phyloP scores from a whole-genome alignment of 30 jellyfish, hydroid and myxozoan genomes.

The Rhopilema esculentum region DNA sequence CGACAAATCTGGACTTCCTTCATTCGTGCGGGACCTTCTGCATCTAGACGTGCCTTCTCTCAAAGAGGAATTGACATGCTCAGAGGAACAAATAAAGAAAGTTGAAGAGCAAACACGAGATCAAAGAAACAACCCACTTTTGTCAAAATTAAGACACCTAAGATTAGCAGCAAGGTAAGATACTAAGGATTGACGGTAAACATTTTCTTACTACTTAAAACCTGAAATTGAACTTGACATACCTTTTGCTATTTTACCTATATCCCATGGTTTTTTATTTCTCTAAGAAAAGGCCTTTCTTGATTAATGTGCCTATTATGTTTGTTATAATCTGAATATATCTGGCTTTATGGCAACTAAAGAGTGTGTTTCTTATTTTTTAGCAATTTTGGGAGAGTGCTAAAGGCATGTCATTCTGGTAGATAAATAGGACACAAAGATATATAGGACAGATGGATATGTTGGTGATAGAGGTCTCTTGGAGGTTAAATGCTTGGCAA shows the following conservation, averaged over 20 bases:
- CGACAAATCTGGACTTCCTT: conserved; percentile 37
- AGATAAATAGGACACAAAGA: conserved; percentile 13
- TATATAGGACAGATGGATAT: conserved; percentile 30
- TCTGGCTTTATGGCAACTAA: conserved; percentile 26
- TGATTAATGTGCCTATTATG: conserved; percentile 18
- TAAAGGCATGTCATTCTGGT: conserved; percentile 26
- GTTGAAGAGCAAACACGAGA: conserved; percentile 38
- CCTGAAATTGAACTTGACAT: conserved; percentile 11
- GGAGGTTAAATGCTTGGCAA: conserved; percentile 39
- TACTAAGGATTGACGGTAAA: neutral
- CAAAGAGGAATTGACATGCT: conserved; percentile 27
- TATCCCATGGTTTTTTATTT: conserved; percentile 11
- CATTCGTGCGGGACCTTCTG: conserved; percentile 35
- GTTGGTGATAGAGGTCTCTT: conserved; percentile 35
- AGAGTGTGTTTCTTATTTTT: conserved; percentile 11
- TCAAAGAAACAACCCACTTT: conserved; percentile 48
- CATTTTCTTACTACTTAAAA: conserved; percentile 8
- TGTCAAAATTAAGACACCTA: conserved; percentile 22
- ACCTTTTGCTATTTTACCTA: conserved; percentile 4
- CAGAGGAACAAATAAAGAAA: conserved; percentile 24
- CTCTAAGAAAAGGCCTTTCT: conserved; percentile 20
- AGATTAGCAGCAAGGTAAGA: conserved; percentile 21
- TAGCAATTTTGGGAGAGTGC: conserved; percentile 24
- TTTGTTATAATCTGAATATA: conserved; percentile 21
- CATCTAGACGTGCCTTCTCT: conserved; percentile 44